Evolutionary conservation across 2,888 invertebrate genomes (phyloP).

Genomic region (Tridacna gigas): DNA sequence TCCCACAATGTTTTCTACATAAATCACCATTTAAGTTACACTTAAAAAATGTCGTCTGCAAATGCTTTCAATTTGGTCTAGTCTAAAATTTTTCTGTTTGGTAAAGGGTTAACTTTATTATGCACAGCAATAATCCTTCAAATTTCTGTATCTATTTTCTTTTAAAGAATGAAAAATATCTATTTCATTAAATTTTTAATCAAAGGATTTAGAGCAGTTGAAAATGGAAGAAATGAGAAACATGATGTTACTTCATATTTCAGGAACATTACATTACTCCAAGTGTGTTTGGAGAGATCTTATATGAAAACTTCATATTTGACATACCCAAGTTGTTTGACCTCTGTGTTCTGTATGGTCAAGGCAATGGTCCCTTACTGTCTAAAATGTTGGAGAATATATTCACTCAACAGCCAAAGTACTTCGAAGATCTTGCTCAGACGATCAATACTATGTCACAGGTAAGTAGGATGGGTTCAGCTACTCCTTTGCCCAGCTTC

Average conservation of each 20-base stretch:
- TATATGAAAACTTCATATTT: constrained; percentile 92
- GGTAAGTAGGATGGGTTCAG: constrained; percentile 69
- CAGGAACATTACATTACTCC: constrained; percentile 87
- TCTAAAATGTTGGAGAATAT: constrained; percentile 89
- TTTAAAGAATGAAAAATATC: too few species aligned
- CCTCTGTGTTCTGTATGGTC: constrained; percentile 90
- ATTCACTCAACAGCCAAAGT: constrained; percentile 89
- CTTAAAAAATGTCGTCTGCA: not conserved
- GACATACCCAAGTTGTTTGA: constrained; percentile 94
- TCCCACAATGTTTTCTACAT: not conserved
- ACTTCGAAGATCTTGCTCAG: constrained; percentile 87
- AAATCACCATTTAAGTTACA: not conserved
- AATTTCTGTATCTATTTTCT: too few species aligned
- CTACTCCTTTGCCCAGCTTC: too few species aligned
- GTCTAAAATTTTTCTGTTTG: not conserved
- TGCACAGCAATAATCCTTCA: too few species aligned
- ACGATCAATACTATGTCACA: constrained; percentile 81
- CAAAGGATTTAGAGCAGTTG: too few species aligned
- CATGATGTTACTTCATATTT: too few species aligned
- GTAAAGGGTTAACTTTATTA: not conserved
- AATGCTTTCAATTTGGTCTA: not conserved
- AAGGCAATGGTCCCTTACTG: constrained; percentile 88
- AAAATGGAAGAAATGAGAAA: too few species aligned
- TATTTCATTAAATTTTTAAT: too few species aligned
- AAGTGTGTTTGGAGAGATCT: constrained; percentile 88